These are phyloP conservation scores for Acanthosoma haemorrhoidale DNA, from an alignment of 2,888 invertebrate species.

Conservation along the genomic window DNA sequence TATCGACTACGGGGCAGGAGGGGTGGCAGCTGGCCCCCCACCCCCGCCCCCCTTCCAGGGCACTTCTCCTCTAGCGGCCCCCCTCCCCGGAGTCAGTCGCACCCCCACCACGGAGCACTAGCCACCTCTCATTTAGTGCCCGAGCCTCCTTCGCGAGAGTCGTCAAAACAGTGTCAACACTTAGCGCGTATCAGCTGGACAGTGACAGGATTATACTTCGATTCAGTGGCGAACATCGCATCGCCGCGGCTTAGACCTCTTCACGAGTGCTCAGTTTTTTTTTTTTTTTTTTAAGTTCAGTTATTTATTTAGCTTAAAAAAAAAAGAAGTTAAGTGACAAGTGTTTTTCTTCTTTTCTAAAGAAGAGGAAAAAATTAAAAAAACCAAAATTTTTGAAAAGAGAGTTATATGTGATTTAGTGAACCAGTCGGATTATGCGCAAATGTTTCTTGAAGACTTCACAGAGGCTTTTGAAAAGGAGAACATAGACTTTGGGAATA, in stretches of 20 bases:
- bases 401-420: constrained; percentile 25
- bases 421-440: constrained; percentile 27
- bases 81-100: neutral
- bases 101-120: neutral
- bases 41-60: neutral
- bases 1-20: constrained; percentile 14
- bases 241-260: neutral
- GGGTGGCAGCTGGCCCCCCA: neutral
- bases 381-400: neutral
- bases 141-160: neutral
- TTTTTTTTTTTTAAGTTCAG: constrained; percentile 9
- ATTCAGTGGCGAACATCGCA: neutral
- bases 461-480: constrained; percentile 28
- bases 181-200: neutral
- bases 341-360: neutral
- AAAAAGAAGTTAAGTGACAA: neutral
- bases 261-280: neutral
- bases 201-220: constrained; percentile 10
- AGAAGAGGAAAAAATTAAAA: neutral
- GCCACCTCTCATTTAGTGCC: constrained; percentile 20
- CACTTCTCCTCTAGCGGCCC: neutral
- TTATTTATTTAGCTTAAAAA: constrained; percentile 8
- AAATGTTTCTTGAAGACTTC: constrained; percentile 28
- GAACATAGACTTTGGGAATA: constrained; percentile 28
- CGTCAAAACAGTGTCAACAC: neutral